Base-by-base conservation (phyloP, 1,140 invertebrate species). In the Sitobion miscanthi region DNA sequence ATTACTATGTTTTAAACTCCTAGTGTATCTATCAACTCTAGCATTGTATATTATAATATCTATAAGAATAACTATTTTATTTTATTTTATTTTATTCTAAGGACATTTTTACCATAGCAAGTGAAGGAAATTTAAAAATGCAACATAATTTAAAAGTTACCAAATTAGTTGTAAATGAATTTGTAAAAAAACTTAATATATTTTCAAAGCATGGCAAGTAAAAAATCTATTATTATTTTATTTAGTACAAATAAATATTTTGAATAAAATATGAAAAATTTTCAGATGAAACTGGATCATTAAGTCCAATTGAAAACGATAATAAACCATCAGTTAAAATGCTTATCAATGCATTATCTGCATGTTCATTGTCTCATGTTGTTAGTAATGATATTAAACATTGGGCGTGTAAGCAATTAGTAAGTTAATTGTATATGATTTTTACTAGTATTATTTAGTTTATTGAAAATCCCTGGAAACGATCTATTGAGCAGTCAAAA, bases 371-470 rank as follows among this genome's bases (percentile, higher is more conserved):
- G 45, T 96, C 96, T 9, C 95, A 95, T 21, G 95, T 95, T 85
- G 94, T 96, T 20, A 94, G 95, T 91, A 94, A 95, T 20, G 94
- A 95, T 45, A 95, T 96, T 94, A 95, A 96, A 91, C 96, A 96
- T 94, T 97, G 97, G 97, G 96, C 96, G 4, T 95, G 96, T 25
- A 95, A 96, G 94, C 96, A 97, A 94, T 95, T 97, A 93, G 96
- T 95, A 94, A 94, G 94, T 91, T 93, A 38, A 45, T 90, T 90
- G 8, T 14, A 69, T 69, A 69, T 69, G n/a, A 17, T 14, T 57
- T 25, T 57, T 25, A 7, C 21, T 83, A 83, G n/a, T 83, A 5
- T 30, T 35, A n/a, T n/a, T 77, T 77, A 11, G 11, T 30, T 62
- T 62, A 14, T 62, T 30, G 62, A 69, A 69, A n/a, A 30, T 57